Evolutionary conservation across 2,113 vertebrate genomes (phyloP).

Genomic region (Bujurquina vittata): DNA sequence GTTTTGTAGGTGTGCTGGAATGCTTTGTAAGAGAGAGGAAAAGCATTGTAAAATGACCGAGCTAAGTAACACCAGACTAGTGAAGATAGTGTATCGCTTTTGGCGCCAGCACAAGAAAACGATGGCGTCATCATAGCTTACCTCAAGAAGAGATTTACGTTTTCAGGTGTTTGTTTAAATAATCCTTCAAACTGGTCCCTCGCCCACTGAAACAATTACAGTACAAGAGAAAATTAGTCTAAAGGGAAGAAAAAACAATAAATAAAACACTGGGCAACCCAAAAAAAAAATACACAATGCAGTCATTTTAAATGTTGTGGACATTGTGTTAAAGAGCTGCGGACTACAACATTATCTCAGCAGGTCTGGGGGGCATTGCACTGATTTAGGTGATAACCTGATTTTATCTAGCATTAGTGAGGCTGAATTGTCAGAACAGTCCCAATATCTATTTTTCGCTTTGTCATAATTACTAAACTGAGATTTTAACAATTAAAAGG

Average conservation of each 20-base stretch:
- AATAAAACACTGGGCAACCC: neutral
- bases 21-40: constrained; percentile 26
- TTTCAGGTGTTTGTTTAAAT: constrained; percentile 79
- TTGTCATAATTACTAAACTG: constrained; percentile 2
- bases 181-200: constrained; percentile 83
- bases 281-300: neutral
- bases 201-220: constrained; percentile 76
- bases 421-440: neutral
- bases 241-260: neutral
- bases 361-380: neutral
- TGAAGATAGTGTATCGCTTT: neutral
- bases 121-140: constrained; percentile 46
- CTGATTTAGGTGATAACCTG: neutral
- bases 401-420: neutral
- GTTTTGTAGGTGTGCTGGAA: constrained; percentile 44
- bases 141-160: constrained; percentile 78
- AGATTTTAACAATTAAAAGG: neutral
- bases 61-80: constrained; percentile 14
- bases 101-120: neutral
- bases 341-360: neutral
- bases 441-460: neutral
- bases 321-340: neutral
- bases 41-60: constrained; percentile 27
- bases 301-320: neutral
- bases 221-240: neutral